Evolutionary conservation across 2,888 invertebrate species (phyloP).

Genomic region (Tolmerus cingulatus): DNA sequence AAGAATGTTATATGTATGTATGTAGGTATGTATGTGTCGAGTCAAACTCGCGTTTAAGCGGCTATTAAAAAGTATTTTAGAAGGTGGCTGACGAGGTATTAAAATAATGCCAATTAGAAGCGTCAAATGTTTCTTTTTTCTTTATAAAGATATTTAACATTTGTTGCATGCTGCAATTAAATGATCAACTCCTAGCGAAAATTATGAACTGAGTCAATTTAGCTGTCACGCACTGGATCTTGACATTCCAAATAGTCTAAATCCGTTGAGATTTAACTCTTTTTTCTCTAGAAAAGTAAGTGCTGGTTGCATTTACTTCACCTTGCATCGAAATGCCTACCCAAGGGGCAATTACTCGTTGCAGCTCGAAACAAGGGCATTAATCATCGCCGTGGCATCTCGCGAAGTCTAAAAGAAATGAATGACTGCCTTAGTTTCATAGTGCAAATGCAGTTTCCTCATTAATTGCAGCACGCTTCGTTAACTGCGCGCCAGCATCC

Average conservation of each 20-base stretch:
- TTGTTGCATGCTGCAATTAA: neutral
- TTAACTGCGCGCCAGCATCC: neutral
- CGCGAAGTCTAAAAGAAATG: neutral
- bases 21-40: too few species aligned
- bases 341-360: neutral
- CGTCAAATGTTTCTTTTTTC: neutral
- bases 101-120: neutral
- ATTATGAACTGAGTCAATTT: neutral
- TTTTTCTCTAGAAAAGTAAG: neutral
- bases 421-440: neutral
- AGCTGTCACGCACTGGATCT: conserved; percentile 5
- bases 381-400: neutral
- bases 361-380: neutral
- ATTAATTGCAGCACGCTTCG: conserved; percentile 7
- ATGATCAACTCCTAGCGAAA: neutral
- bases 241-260: neutral
- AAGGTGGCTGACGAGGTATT: neutral
- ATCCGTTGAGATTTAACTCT: neutral
- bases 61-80: neutral
- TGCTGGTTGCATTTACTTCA: neutral
- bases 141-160: neutral
- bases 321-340: neutral
- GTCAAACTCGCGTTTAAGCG: too few species aligned
- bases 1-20: too few species aligned
- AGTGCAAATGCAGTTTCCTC: neutral